Evolutionary conservation across 2,797 vertebrate species (phyloP).

Genomic region (Chloroceryle amazona): DNA sequence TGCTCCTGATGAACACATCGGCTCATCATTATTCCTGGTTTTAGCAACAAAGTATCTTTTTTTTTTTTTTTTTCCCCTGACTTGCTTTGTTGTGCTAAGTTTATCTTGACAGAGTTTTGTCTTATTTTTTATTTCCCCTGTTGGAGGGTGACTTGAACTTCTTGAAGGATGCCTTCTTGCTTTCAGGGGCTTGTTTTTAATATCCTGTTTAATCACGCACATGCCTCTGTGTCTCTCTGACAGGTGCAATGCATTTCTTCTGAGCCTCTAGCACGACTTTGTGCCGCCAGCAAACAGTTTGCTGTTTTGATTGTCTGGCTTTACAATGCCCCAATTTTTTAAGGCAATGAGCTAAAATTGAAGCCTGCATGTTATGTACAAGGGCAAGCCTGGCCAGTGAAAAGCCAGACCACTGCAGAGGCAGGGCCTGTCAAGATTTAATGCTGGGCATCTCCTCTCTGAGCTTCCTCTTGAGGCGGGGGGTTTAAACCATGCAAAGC

Average conservation of each 20-base stretch:
- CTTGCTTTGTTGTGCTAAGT: slow-evolving; percentile 20
- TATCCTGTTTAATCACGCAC: slow-evolving; percentile 50
- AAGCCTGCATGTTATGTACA: background rate
- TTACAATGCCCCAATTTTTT: background rate
- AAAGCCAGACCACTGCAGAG: background rate
- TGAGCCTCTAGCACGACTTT: background rate
- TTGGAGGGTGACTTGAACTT: background rate
- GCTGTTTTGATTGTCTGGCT: slow-evolving; percentile 11
- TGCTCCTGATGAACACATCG: slow-evolving; percentile 5
- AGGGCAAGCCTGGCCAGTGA: background rate
- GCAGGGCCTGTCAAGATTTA: background rate
- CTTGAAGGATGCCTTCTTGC: slow-evolving; percentile 29
- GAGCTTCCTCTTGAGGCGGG: background rate
- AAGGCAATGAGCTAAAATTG: background rate
- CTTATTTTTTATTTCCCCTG: slow-evolving; percentile 30
- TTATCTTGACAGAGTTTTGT: slow-evolving; percentile 43
- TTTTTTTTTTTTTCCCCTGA: background rate
- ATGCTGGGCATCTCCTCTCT: background rate
- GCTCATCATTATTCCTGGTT: slow-evolving; percentile 29
- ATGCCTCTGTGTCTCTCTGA: background rate
- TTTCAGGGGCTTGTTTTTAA: slow-evolving; percentile 49
- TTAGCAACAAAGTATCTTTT: background rate
- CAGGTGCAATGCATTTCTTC: slow-evolving; percentile 32
- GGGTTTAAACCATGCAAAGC: background rate
- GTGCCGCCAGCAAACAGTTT: background rate